These are phyloP conservation scores for Nasonia longicornis DNA, from an alignment of 1,140 invertebrate genomes.

Conservation along the genomic window DNA sequence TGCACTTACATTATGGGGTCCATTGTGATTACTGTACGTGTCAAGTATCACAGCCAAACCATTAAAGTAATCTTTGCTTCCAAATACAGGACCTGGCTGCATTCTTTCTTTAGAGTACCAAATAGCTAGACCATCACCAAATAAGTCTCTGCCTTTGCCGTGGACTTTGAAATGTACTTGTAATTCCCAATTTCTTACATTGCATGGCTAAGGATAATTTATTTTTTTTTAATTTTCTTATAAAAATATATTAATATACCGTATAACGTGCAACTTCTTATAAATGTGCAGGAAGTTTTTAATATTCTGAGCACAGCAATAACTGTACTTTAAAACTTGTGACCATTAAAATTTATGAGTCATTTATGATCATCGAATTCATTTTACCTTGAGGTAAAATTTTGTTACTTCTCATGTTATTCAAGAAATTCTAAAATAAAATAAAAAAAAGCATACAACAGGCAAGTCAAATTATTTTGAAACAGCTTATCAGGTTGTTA, in stretches of 20 bases:
- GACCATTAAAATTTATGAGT: no score
- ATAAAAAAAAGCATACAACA: no score
- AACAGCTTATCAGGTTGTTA: background rate
- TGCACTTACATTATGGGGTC: conserved; percentile 92
- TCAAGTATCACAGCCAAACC: conserved; percentile 96
- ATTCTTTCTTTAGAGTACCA: conserved; percentile 97
- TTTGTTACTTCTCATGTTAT: no score
- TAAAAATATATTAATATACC: background rate
- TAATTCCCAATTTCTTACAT: conserved; percentile 93
- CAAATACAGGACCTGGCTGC: conserved; percentile 91
- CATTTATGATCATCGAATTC: no score
- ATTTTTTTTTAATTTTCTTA: background rate
- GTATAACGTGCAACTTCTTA: background rate
- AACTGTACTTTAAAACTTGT: no score
- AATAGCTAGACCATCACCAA: conserved; percentile 96
- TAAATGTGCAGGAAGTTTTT: no score
- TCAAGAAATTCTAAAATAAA: no score
- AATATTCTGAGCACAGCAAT: no score
- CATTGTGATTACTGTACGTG: conserved; percentile 99
- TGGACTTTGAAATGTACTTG: conserved; percentile 97
- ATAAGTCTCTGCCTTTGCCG: conserved; percentile 94
- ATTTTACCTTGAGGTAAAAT: no score
- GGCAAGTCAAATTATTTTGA: background rate
- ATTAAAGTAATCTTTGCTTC: conserved; percentile 91
- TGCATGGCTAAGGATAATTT: conserved; percentile 78